phyloP scores from a whole-genome alignment of 2,797 vertebrate species.

The Serranus cabrilla region DNA sequence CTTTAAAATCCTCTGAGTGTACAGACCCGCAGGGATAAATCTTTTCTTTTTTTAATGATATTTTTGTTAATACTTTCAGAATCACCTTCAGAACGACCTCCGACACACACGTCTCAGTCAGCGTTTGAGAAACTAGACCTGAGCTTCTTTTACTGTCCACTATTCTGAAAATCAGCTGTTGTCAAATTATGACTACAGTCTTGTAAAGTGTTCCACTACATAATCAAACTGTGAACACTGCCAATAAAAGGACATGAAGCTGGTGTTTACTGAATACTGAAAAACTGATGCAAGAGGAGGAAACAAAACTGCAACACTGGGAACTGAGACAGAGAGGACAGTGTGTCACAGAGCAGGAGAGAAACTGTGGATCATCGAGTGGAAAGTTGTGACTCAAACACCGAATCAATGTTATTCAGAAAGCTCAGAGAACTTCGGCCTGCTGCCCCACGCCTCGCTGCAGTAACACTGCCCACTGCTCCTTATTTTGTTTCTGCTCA shows the following conservation, averaged over 20 bases:
- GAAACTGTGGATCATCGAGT: neutral
- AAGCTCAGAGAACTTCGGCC: neutral
- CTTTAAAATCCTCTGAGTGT: neutral
- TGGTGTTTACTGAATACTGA: neutral
- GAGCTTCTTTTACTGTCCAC: neutral
- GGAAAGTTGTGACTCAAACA: neutral
- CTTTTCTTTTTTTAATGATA: too few relatives aligned
- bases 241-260: neutral
- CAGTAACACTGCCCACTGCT: neutral
- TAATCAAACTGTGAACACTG: neutral
- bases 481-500: neutral
- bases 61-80: slow-evolving; percentile 1
- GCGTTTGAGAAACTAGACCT: neutral
- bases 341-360: slow-evolving; percentile 6
- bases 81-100: neutral
- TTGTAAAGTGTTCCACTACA: slow-evolving; percentile 23
- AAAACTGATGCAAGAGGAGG: neutral
- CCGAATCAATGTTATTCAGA: slow-evolving; percentile 13
- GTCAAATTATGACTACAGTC: slow-evolving; percentile 6
- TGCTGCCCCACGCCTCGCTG: neutral
- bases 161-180: neutral
- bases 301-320: neutral
- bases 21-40: neutral
- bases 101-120: neutral
- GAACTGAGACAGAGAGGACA: neutral